Base-by-base conservation (phyloP, 1,140 invertebrate genomes). In the Aphelinus atriplicis region DNA sequence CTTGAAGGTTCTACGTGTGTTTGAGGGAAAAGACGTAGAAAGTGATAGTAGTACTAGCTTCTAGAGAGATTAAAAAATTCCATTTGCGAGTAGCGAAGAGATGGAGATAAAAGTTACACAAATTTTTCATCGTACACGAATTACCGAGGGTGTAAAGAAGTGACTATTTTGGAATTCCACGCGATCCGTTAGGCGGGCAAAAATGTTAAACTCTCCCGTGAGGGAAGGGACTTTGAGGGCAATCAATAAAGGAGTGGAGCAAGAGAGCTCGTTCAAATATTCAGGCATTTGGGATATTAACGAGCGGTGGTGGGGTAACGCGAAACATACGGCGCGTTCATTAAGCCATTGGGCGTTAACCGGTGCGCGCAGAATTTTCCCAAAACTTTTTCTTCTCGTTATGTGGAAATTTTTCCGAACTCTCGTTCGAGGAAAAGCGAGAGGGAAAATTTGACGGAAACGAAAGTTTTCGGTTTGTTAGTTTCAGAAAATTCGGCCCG, bases 201-300 rank as follows among this genome's bases (percentile, higher is more conserved):
- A 72, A 63, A 71, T 55, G 60, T 63, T 71, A 50, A 63, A 7
- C 60, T 60, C 48, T 71, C 50, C 45, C 50, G 2, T 7, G 60
- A 60, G 57, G 62, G 56, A 46, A 10, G 45, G 51, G 51, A 47
- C 62, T 72, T 55, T 48, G 9, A 43, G 4, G 60, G 7, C 55
- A 72, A 72, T 72, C 71, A 72, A 58, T 72, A 65, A 57, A 65
- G 3, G 9, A 61, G 9, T 43, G 43, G 48, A 10, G 62, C 42
- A 1, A 46, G 60, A 63, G 26, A 47, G 7, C 26, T 47, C 53
- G 9, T 58, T 65, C n/a, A 72, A 72, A 72, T 72, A 72, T 72
- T 71, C 63, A 65, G 47, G 53, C 60, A 65, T 65, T 63, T 71
- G 42, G 61, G 45, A 56, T 71, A 64, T 64, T 71, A 64, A 46